Percentiles rank a stretch among this genome's conserved stretches.
These are phyloP conservation scores for Himantopus leucocephalus DNA, from an alignment of 2,113 vertebrate species.

Conservation along the genomic window DNA sequence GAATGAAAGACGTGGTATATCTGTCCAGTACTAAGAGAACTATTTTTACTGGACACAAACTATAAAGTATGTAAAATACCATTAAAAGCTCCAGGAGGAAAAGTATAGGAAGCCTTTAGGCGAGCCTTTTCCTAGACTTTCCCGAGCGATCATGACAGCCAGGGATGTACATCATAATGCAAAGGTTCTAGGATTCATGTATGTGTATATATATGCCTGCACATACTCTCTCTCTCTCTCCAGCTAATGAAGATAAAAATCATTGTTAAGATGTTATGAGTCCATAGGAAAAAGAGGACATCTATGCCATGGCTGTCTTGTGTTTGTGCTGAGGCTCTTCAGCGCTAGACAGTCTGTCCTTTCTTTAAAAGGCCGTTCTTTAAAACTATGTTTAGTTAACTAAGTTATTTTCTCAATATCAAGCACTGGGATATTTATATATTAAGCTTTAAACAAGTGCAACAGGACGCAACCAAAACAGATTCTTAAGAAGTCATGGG, in stretches of 20 bases:
- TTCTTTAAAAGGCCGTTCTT: not conserved
- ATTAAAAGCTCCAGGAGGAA: not conserved
- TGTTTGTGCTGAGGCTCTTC: not conserved
- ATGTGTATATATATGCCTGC: no score
- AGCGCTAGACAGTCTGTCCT: no score
- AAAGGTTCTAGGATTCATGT: not conserved
- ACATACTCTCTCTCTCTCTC: no score
- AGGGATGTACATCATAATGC: not conserved
- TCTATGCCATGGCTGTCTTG: not conserved
- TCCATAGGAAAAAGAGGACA: no score
- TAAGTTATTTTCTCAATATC: not conserved
- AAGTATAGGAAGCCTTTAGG: not conserved
- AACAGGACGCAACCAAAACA: not conserved
- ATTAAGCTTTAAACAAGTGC: not conserved
- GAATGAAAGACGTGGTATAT: fast-evolving
- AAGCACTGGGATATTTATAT: not conserved
- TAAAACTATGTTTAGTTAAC: not conserved
- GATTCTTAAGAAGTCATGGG: not conserved
- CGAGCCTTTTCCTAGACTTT: not conserved
- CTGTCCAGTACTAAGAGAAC: not conserved
- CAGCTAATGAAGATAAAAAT: not conserved
- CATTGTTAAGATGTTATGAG: not conserved
- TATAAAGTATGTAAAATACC: not conserved
- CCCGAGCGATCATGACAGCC: not conserved
- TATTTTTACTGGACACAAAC: not conserved